These are phyloP conservation scores for Patella ulyssiponensis DNA, from an alignment of 2,888 invertebrate genomes.

Conservation along the genomic window DNA sequence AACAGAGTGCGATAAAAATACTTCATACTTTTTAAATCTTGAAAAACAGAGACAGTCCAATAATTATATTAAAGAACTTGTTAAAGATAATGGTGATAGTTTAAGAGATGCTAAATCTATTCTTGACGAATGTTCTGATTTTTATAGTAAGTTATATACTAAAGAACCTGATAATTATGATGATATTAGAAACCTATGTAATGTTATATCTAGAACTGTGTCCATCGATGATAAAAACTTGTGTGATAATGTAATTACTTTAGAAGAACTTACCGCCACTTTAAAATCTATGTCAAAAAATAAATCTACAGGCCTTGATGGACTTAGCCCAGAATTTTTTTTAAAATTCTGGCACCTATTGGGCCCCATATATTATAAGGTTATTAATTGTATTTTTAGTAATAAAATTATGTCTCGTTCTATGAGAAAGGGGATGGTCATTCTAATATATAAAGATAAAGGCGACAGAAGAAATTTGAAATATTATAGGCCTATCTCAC, in stretches of 20 bases:
- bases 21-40: not conserved
- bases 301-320: constrained; percentile 42
- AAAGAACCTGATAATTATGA: not conserved
- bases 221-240: not conserved
- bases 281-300: constrained; percentile 31
- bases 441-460: constrained; percentile 42
- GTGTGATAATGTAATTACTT: constrained; percentile 6
- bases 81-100: not conserved
- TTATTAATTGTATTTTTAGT: constrained; percentile 27
- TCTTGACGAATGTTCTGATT: not conserved
- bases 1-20: not conserved
- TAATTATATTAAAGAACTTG: not conserved
- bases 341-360: constrained; percentile 29
- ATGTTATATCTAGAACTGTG: not conserved
- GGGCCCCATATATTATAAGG: constrained; percentile 20
- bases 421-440: constrained; percentile 26
- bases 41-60: not conserved
- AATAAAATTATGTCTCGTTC: constrained; percentile 23
- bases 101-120: not conserved
- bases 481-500: constrained; percentile 45
- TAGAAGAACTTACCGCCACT: constrained; percentile 16
- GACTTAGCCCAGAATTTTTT: constrained; percentile 42
- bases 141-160: not conserved
- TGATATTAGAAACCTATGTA: not conserved
- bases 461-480: constrained; percentile 33